These are phyloP conservation scores for Cetonia aurata DNA, from an alignment of 2,888 invertebrate genomes.

Conservation along the genomic window DNA sequence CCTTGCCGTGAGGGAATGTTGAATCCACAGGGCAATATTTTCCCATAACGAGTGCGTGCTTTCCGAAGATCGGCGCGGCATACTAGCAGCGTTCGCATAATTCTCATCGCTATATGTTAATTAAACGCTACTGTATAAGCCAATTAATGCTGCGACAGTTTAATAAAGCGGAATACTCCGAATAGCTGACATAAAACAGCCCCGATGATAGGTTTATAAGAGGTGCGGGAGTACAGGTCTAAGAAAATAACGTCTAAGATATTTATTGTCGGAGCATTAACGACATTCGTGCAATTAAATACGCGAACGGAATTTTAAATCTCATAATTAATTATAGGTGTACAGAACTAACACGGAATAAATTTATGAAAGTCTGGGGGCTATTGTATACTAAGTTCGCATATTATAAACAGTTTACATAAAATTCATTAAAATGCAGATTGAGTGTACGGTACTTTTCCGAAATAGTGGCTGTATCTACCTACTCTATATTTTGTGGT, in stretches of 20 bases:
- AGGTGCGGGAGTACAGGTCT: constrained; percentile 6
- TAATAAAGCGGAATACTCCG: constrained; percentile 20
- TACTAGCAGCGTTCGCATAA: not conserved
- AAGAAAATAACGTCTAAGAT: constrained; percentile 25
- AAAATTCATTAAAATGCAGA: constrained; percentile 49
- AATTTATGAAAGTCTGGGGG: constrained; percentile 30
- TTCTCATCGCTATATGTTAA: constrained; percentile 19
- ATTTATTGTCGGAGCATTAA: constrained; percentile 29
- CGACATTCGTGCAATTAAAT: constrained; percentile 23
- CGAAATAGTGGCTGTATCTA: constrained; percentile 16
- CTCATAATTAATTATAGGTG: constrained; percentile 26
- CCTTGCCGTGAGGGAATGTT: too few relatives aligned
- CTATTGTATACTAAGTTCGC: constrained; percentile 26
- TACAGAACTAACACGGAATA: constrained; percentile 33
- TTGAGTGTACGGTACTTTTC: constrained; percentile 26
- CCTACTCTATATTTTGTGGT: constrained; percentile 19
- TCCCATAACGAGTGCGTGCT: too few relatives aligned
- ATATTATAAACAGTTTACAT: constrained; percentile 49
- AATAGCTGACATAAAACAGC: constrained; percentile 31
- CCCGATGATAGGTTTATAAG: constrained; percentile 26
- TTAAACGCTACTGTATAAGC: constrained; percentile 8
- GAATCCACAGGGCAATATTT: too few relatives aligned
- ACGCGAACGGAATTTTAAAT: constrained; percentile 41
- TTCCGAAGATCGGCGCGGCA: too few relatives aligned
- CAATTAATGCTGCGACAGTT: constrained; percentile 23